Conservation (phyloP, 2,888 invertebrate genomes). For the Leptura quadrifasciata region DNA sequence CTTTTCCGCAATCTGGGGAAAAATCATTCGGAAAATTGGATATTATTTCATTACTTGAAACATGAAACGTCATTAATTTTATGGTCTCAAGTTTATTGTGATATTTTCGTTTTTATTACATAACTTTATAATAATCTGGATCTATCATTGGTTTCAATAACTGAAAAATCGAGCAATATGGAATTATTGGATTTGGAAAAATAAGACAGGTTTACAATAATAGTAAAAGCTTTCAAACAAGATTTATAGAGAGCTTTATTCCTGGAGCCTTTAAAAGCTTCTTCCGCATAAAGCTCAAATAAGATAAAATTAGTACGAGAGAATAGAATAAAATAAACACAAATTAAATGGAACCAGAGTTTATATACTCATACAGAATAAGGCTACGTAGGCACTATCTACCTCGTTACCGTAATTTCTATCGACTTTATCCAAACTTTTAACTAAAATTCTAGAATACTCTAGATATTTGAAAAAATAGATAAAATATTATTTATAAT, state of each 20-base stretch:
- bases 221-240: constrained; percentile 4
- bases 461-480: too few relatives aligned
- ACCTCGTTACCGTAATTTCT: too few relatives aligned
- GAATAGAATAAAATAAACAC: neutral
- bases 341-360: neutral
- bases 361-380: too few relatives aligned
- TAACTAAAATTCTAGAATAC: too few relatives aligned
- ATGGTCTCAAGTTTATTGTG: neutral
- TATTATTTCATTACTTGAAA: neutral
- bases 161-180: neutral
- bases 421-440: too few relatives aligned
- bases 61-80: neutral
- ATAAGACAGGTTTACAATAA: constrained; percentile 12
- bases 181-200: constrained; percentile 4
- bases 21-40: too few relatives aligned
- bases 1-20: too few relatives aligned
- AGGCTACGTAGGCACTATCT: too few relatives aligned
- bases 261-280: constrained; percentile 8
- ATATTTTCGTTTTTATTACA: neutral
- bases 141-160: neutral
- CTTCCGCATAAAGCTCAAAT: constrained; percentile 12
- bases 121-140: neutral
- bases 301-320: neutral
- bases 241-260: constrained; percentile 16
- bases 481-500: too few relatives aligned